Percentiles rank a stretch among this genome's conserved stretches.
phyloP scores from a whole-genome alignment of 2,888 invertebrate species.

The Ormyrus pomaceus region DNA sequence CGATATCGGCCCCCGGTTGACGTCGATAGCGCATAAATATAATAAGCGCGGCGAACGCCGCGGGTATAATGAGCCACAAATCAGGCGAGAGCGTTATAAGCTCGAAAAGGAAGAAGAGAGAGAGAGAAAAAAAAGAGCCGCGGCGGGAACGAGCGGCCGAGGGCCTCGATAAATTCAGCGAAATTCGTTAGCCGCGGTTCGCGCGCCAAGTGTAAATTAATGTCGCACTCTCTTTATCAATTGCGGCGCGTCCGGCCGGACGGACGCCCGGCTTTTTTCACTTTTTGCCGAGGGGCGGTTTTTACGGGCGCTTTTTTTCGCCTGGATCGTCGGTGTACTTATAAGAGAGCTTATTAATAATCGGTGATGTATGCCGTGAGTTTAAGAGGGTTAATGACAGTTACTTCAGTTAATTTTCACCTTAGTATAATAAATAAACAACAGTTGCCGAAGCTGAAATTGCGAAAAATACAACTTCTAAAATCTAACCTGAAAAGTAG shows the following conservation, averaged over 20 bases:
- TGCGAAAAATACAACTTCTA: no score
- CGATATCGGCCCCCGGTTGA: not conserved
- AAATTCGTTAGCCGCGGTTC: slow-evolving; percentile 37
- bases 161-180: slow-evolving; percentile 26
- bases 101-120: not conserved
- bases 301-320: no score
- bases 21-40: slow-evolving; percentile 35
- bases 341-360: no score
- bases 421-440: no score
- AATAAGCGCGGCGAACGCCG: slow-evolving; percentile 4
- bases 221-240: slow-evolving; percentile 37
- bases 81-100: slow-evolving; percentile 32
- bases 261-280: not conserved
- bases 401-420: no score
- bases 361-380: no score
- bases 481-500: no score
- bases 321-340: no score
- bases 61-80: slow-evolving; percentile 40
- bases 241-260: not conserved
- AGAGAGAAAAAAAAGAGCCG: not conserved
- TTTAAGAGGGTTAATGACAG: no score
- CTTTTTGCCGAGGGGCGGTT: not conserved
- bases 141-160: slow-evolving; percentile 7
- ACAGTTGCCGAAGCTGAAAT: no score
- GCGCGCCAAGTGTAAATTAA: slow-evolving; percentile 22